Conservation (phyloP, 1,140 invertebrate species). For the Nephila pilipes region DNA sequence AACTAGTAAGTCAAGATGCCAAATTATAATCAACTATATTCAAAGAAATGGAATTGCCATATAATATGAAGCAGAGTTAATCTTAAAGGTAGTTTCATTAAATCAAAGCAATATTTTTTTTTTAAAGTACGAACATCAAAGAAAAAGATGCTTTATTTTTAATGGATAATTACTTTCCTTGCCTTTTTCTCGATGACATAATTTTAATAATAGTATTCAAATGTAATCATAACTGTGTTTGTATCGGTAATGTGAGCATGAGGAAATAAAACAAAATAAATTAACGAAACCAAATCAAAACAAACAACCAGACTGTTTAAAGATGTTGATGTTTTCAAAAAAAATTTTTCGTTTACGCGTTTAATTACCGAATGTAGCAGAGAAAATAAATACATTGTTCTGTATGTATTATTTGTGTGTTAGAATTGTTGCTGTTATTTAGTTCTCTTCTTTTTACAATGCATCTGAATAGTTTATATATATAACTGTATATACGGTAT, state of each 20-base stretch:
- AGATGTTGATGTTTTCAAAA: constrained; percentile 15
- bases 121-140: too few species aligned
- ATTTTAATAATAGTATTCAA: not conserved
- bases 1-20: constrained; percentile 34
- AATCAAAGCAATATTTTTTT: too few species aligned
- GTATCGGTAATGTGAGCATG: not conserved
- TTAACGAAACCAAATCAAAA: too few species aligned
- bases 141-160: too few species aligned
- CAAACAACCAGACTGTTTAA: too few species aligned
- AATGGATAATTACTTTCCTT: not conserved
- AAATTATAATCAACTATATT: not conserved
- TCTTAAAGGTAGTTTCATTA: too few species aligned
- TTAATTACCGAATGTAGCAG: constrained; percentile 46
- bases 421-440: too few species aligned
- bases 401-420: constrained; percentile 33
- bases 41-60: too few species aligned
- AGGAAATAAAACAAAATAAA: constrained; percentile 59
- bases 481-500: too few species aligned
- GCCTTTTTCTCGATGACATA: not conserved
- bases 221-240: not conserved
- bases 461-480: too few species aligned
- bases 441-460: too few species aligned
- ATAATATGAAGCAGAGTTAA: too few species aligned
- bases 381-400: constrained; percentile 69
- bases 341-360: constrained; percentile 11